phyloP scores from a whole-genome alignment of 1,140 invertebrate genomes.

The Psilanteris sp. region DNA sequence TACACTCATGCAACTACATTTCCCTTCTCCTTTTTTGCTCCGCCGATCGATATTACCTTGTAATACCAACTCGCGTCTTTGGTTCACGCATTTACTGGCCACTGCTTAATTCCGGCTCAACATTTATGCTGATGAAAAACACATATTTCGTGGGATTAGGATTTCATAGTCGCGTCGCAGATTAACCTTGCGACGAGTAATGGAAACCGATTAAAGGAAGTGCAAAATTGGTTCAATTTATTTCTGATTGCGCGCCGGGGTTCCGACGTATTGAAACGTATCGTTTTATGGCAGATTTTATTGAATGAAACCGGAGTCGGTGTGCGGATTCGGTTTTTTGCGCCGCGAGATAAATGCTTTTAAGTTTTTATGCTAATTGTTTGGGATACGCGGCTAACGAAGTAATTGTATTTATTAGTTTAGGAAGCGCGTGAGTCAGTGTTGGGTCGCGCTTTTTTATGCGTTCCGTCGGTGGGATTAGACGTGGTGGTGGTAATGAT shows the following conservation, averaged over 20 bases:
- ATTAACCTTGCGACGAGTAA: too few relatives aligned
- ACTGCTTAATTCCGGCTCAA: constrained; percentile 20
- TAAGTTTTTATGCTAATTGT: constrained; percentile 53
- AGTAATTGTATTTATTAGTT: constrained; percentile 49
- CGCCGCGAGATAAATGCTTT: constrained; percentile 28
- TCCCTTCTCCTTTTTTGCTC: constrained; percentile 1
- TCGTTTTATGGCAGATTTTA: constrained; percentile 44
- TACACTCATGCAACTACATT: constrained; percentile 20
- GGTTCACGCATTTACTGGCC: constrained; percentile 16
- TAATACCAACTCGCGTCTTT: constrained; percentile 27
- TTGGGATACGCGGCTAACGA: constrained; percentile 18
- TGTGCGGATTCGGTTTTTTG: constrained; percentile 24
- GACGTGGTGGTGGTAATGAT: too few relatives aligned
- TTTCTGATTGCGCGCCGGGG: constrained; percentile 35
- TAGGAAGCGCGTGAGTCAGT: constrained; percentile 31
- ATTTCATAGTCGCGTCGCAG: constrained; percentile 26
- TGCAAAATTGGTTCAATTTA: constrained; percentile 49
- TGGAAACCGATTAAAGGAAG: constrained; percentile 52
- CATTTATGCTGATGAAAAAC: constrained; percentile 55
- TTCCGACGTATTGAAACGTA: constrained; percentile 16
- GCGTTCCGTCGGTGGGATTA: too few relatives aligned
- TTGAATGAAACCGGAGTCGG: constrained; percentile 24
- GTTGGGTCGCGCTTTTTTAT: background rate
- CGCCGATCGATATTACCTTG: constrained; percentile 1
- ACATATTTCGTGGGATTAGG: constrained; percentile 39